Conservation (phyloP, 2,797 vertebrate genomes). For the Garrulus glandarius region DNA sequence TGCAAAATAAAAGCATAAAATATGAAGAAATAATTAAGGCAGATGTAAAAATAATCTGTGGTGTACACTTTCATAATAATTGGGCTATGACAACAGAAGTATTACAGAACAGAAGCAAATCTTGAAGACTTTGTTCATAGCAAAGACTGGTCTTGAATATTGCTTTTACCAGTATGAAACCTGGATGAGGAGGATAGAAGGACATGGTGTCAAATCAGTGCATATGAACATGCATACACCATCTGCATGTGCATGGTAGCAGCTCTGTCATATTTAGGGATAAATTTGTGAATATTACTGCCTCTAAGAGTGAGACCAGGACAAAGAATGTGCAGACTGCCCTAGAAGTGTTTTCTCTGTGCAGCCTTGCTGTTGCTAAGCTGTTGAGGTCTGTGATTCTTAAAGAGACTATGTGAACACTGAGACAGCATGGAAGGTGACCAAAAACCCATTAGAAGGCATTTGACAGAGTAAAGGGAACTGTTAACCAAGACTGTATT, state of each 20-base stretch:
- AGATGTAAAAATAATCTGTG: background rate
- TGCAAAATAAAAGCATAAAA: background rate
- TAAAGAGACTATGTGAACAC: background rate
- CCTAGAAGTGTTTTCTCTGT: background rate
- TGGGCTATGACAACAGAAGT: background rate
- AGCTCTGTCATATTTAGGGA: background rate
- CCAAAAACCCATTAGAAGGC: background rate
- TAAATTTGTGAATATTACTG: background rate
- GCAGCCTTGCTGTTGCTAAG: background rate
- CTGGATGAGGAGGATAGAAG: background rate
- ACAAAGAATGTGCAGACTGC: background rate
- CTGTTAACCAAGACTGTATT: background rate
- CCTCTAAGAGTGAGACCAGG: background rate
- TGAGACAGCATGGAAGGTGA: background rate
- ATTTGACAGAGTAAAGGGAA: background rate
- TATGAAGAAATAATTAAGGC: background rate
- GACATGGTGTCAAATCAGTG: background rate
- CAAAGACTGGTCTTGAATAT: background rate
- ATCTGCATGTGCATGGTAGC: background rate
- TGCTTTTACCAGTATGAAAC: background rate
- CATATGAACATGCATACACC: accelerated
- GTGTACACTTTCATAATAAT: background rate
- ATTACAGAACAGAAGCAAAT: background rate
- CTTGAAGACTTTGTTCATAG: background rate
- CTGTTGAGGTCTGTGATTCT: background rate